Base-by-base conservation (phyloP, 2,888 invertebrate species). In the Cerastis rubricosa region DNA sequence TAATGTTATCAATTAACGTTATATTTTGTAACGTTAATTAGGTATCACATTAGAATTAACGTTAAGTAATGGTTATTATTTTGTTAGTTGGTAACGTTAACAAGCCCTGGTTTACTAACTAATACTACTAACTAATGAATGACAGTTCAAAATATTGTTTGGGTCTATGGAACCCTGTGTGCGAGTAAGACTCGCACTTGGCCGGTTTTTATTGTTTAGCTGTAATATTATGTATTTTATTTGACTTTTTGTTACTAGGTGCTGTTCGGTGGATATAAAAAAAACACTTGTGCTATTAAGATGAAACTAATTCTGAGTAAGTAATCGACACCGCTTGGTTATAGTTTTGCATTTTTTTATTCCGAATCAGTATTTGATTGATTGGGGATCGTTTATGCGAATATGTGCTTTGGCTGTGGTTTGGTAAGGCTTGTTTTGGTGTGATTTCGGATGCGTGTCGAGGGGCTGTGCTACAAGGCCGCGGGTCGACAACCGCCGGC, bases 401-500 rank as follows among this genome's bases (percentile, higher is more conserved):
- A 73, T 85, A 81, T 89, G 83, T 71, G 79, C 89, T 88, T 84
- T 91, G 81, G 57, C 35, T 25, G 29, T 71, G 12, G 54, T 47
- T 73, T 19, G 11, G 69, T 90, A 93, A 89, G 89, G 91, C 85
- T 73, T 85, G 80, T 79, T 91, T 91, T 91, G 66, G 87, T 77
- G 74, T 84, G 80, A 73, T 86, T 84, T 86, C 68, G 71, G 78
- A 71, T 81, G 81, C 82, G 82, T 85, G 84, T 81, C 86, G 88
- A 92, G 93, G 93, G 93, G 91, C 92, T 92, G 91, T 88, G 93
- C 89, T 89, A 90, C 95, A 95, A 96, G 95, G 95, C 93, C 94
- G 93, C 84, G 90, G 96, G 95, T 95, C 95, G 94, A 93, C 94
- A 95, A 95, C 95, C 95, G 88, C 90, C 87, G 85, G 88, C 92